Conservation (phyloP, 2,797 vertebrate genomes). For the Naso thynnoides region DNA sequence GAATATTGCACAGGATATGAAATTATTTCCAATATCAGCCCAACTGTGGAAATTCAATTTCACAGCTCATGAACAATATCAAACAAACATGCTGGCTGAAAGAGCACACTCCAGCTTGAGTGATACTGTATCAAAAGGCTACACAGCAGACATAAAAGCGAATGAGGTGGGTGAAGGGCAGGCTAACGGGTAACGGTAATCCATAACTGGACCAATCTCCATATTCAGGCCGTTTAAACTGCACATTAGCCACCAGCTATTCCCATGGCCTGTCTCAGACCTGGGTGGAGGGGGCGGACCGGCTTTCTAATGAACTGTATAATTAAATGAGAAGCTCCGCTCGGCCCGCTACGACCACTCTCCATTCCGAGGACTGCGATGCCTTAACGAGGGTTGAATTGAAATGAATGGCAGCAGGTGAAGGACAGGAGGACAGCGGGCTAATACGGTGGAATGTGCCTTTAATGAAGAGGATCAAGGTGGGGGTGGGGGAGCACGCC, state of each 20-base stretch:
- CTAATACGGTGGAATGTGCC: constrained; percentile 66
- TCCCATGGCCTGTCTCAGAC: constrained; percentile 53
- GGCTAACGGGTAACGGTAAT: constrained; percentile 65
- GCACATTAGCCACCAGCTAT: constrained; percentile 70
- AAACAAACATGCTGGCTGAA: constrained; percentile 75
- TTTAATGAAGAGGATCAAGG: constrained; percentile 78
- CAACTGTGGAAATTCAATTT: constrained; percentile 81
- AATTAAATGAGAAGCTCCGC: constrained; percentile 78
- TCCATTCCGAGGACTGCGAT: constrained; percentile 20
- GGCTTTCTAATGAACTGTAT: constrained; percentile 76
- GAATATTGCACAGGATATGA: constrained; percentile 75
- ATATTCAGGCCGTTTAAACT: constrained; percentile 73
- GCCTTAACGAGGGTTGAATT: constrained; percentile 67
- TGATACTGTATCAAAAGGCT: constrained; percentile 67
- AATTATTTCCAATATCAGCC: constrained; percentile 79
- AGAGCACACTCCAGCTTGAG: constrained; percentile 62
- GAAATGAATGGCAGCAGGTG: constrained; percentile 76
- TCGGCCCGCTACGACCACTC: constrained; percentile 45
- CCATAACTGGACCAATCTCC: constrained; percentile 74
- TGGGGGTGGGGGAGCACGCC: background rate
- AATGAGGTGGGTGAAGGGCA: constrained; percentile 75
- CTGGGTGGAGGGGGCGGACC: background rate
- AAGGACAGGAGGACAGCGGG: constrained; percentile 71
- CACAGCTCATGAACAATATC: constrained; percentile 81
- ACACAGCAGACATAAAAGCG: constrained; percentile 60